Evolutionary conservation across 2,888 invertebrate genomes (phyloP).

Genomic region (Heliconius cydno): DNA sequence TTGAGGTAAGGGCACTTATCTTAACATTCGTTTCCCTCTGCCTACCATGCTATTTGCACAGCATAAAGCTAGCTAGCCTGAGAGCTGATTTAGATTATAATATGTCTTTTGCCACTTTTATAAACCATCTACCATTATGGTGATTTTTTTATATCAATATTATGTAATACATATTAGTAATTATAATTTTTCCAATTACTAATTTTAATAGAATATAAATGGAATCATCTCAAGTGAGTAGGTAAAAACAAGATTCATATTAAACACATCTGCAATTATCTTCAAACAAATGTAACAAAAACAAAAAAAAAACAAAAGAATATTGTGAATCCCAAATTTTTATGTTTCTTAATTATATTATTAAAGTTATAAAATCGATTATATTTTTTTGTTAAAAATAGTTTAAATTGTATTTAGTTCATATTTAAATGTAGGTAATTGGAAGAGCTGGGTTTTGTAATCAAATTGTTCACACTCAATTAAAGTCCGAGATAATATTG

Average conservation of each 20-base stretch:
- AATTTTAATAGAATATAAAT: background rate
- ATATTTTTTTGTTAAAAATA: constrained; percentile 16
- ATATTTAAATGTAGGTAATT: constrained; percentile 38
- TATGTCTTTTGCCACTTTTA: too few relatives aligned
- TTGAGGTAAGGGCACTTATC: too few relatives aligned
- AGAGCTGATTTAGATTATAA: too few relatives aligned
- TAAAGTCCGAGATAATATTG: constrained; percentile 26
- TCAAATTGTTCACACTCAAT: constrained; percentile 37
- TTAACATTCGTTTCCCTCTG: too few relatives aligned
- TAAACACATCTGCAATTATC: constrained; percentile 10
- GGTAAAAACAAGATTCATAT: background rate
- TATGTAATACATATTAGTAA: too few relatives aligned
- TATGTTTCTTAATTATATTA: constrained; percentile 12
- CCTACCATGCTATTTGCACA: too few relatives aligned
- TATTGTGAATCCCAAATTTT: constrained; percentile 3
- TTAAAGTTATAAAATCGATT: constrained; percentile 9
- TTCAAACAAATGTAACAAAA: background rate
- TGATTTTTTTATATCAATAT: too few relatives aligned
- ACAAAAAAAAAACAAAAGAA: background rate
- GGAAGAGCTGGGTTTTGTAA: constrained; percentile 36
- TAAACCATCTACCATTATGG: too few relatives aligned
- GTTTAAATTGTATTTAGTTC: constrained; percentile 36
- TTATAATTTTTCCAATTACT: background rate
- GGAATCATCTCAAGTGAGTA: background rate
- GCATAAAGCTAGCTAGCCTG: too few relatives aligned